phyloP scores from a whole-genome alignment of 1,140 invertebrate genomes.

The Coenobita brevimanus region DNA sequence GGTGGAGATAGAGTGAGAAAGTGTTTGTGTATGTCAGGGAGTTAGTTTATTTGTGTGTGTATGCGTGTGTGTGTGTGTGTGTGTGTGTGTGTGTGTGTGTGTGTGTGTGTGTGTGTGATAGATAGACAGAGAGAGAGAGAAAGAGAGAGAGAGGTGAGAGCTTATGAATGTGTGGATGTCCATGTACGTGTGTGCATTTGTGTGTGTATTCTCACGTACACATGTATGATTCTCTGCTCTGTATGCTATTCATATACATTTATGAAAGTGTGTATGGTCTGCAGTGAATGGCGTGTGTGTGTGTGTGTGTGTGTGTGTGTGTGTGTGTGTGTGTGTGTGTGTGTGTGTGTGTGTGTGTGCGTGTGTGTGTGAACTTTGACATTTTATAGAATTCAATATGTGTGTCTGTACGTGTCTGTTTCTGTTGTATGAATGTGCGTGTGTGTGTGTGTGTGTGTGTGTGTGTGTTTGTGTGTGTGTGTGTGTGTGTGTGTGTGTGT shows the following conservation, averaged over 20 bases:
- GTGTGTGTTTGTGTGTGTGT: background rate
- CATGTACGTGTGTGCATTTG: too few relatives aligned
- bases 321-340: background rate
- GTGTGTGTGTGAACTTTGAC: background rate
- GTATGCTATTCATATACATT: too few relatives aligned
- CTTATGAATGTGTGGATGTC: too few relatives aligned
- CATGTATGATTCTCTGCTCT: too few relatives aligned
- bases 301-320: background rate
- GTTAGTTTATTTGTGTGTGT: background rate
- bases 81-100: background rate
- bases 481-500: background rate
- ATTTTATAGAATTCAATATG: background rate
- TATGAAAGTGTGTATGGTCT: too few relatives aligned
- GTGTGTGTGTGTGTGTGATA: background rate
- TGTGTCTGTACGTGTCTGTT: too few relatives aligned
- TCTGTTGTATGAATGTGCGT: constrained; percentile 16
- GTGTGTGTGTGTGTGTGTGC: background rate
- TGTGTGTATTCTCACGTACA: too few relatives aligned
- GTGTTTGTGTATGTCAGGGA: background rate
- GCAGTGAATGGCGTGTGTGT: background rate
- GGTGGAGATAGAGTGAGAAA: background rate
- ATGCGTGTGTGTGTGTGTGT: background rate
- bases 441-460: constrained; percentile 7
- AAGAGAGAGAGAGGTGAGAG: too few relatives aligned
- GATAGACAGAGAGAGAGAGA: too few relatives aligned